Percentiles rank a stretch among this genome's conserved stretches.
Evolutionary conservation across 2,797 vertebrate species (phyloP).

Genomic region (Lacerta bilineata): DNA sequence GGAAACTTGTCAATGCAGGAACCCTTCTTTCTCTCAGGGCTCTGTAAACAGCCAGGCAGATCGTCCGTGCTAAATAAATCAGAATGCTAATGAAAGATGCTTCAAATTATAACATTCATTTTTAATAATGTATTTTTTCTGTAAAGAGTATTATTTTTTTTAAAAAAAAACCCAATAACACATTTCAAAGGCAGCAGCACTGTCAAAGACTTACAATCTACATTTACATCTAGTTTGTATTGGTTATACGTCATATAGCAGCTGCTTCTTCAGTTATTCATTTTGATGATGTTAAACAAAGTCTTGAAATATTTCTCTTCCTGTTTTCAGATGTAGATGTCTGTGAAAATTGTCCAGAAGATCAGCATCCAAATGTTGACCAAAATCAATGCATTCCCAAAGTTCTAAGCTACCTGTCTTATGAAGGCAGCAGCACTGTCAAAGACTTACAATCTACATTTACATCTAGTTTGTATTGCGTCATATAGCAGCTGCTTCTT

Average conservation of each 20-base stretch:
- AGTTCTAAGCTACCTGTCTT: slow-evolving; percentile 1
- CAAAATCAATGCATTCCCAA: background rate
- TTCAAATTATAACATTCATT: background rate
- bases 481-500: no score
- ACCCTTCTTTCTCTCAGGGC: background rate
- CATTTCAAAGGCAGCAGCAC: no score
- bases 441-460: no score
- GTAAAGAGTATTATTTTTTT: no score
- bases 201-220: no score
- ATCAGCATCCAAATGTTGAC: background rate
- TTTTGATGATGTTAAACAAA: background rate
- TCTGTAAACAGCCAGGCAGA: background rate
- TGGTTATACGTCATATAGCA: no score
- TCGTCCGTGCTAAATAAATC: background rate
- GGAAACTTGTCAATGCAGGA: background rate
- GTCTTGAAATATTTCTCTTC: background rate
- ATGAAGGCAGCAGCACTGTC: no score
- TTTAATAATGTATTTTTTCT: no score
- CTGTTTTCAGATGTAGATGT: background rate
- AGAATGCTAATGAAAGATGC: background rate
- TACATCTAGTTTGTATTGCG: no score
- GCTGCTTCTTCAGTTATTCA: no score
- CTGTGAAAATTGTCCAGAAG: background rate
- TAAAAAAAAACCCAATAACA: no score
- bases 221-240: no score